Evolutionary conservation across 2,113 vertebrate genomes (phyloP), one percentile per base, ranked within the genome.

Genomic region (Cephalopholis sonnerati): DNA sequence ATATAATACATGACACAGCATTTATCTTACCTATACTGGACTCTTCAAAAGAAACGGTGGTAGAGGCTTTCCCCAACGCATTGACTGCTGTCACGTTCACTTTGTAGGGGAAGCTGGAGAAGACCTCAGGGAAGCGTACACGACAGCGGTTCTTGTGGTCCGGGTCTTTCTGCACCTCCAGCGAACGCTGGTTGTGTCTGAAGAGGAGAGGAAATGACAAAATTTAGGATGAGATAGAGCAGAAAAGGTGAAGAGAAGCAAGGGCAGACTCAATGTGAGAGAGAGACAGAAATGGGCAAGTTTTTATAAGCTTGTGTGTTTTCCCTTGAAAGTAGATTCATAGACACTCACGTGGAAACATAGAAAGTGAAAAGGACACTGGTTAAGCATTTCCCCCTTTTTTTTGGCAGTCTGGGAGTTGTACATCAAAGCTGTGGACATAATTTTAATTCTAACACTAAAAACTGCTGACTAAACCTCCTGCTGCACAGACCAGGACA

Each of bases 111-210:
- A 94, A 92, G 5, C 95, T 97, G 0, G 97, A 98, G 95, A 99
- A 99, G 84, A 99, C 96, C 89, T 98, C 97, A 22, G 96, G 95
- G 82, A 98, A 99, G 61, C 93, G 96, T 72, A 99, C 97, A 62
- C 98, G 97, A 82, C 97, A 98, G 84, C 97, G 96, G 92, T 99
- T 99, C 95, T 98, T 99, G 86, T 97, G 97, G 87, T 96, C 64
- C 0, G 92, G 65, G 50, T 99, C 98, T 89, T 96, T 96, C 92
- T 96, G 96, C 16, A 97, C 98, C 65, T 96, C 95, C 89, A 99
- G 95, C 46, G 95, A 93, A 77, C 94, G 97, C 29, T 96, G 96
- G 94, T 97, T 97, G 0, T 99, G 97, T 93, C 97, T 98, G 88
- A 18, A 36, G 57, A 66, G 61, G 55, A 55, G 36, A 53, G 70